Base-by-base conservation (phyloP, 2,797 vertebrate species). In the Brachymystax lenok region DNA sequence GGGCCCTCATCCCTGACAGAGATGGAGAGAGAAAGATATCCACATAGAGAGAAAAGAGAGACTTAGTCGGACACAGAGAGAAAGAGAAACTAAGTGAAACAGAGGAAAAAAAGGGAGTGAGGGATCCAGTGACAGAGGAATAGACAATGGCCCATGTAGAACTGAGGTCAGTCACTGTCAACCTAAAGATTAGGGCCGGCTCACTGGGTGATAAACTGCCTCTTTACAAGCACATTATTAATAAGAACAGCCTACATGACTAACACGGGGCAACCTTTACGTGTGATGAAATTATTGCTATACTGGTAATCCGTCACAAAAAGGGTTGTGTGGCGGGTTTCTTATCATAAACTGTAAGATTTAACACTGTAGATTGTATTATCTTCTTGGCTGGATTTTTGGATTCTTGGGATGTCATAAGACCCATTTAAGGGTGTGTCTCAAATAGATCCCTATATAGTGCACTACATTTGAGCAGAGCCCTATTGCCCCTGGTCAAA, bases 321-420 rank as follows among this genome's bases (percentile, higher is more conserved):
- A 76, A 61, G 77, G 82, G 73, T 74, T 69, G 74, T 35, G 19
- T 63, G 59, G 7, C 59, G 19, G 56, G 56, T 83, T 69, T 74
- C 74, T 77, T 71, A 78, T 40, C 74, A 84, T 70, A 78, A 86
- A 85, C 86, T 78, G 75, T 81, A 89, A 83, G 78, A 86, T 82
- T 86, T 84, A 85, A 81, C 86, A 82, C 84, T 88, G 87, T 84
- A 80, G 80, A 27, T 63, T 3, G 21, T 63, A 59, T 63, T 77
- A 77, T 86, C 85, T 84, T 87, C 67, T 75, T 24, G 73, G 85
- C 79, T 88, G 87, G 91, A 89, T 89, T 24, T 74, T 87, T 83
- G 78, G 88, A 88, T 59, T 59, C 56, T 59, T 3, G 17, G 56
- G 10, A 61, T 8, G 7, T 21, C 56, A 61, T 61, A 21, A 61